A percentile compares a stretch with the other conserved stretches of the same genome.
Conservation (phyloP, 1,140 invertebrate species). For the Chrysopa pallens region DNA sequence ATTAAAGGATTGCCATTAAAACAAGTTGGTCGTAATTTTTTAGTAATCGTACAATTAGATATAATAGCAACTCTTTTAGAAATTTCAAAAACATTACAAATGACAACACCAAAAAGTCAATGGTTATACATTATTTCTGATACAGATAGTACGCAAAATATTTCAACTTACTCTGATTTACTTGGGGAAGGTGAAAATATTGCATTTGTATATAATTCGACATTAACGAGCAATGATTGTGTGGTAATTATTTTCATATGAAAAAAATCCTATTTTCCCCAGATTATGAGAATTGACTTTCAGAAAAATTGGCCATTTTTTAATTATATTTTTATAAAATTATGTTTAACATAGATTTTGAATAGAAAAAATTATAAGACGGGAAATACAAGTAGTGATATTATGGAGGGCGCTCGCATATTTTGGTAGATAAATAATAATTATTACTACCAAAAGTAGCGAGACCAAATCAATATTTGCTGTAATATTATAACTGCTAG, state of each 20-base stretch:
- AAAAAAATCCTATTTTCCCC: too few species aligned
- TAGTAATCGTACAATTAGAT: constrained; percentile 21
- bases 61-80: constrained; percentile 38
- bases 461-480: too few species aligned
- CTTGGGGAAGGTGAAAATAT: constrained; percentile 63
- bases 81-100: constrained; percentile 37
- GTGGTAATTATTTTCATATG: constrained; percentile 23
- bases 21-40: constrained; percentile 23
- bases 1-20: constrained; percentile 23
- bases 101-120: constrained; percentile 51
- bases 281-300: too few species aligned
- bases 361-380: too few species aligned
- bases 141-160: constrained; percentile 24
- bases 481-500: too few species aligned
- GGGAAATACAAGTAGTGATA: too few species aligned
- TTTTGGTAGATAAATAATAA: too few species aligned
- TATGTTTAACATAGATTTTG: too few species aligned
- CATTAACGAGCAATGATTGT: constrained; percentile 27
- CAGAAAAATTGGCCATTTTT: too few species aligned
- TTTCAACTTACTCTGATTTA: constrained; percentile 31
- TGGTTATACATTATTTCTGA: constrained; percentile 65
- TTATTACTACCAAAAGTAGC: too few species aligned
- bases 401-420: too few species aligned
- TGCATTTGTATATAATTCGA: constrained; percentile 59
- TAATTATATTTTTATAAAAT: too few species aligned